A percentile compares a stretch with the other conserved stretches of the same genome.
Conservation (phyloP, 2,113 vertebrate species). For the Natator depressus region DNA sequence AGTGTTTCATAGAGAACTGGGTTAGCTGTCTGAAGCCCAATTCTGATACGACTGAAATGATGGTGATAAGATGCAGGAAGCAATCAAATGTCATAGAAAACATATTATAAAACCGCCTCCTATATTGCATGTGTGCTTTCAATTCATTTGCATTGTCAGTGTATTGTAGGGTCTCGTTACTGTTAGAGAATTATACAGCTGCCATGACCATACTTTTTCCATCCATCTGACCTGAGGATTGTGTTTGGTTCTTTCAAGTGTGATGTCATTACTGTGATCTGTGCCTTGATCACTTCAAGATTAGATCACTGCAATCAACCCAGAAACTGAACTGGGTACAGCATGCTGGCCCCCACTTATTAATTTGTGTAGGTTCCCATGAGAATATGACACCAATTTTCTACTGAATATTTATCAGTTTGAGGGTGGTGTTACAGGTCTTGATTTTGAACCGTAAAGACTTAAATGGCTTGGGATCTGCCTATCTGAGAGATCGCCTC, state of each 20-base stretch:
- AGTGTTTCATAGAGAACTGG: background rate
- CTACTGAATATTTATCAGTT: too few species aligned
- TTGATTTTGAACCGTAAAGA: background rate
- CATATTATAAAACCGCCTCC: too few species aligned
- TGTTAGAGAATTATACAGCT: background rate
- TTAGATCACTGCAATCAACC: background rate
- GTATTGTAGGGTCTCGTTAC: background rate
- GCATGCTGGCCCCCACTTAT: background rate
- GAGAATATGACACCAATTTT: background rate
- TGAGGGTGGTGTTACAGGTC: too few species aligned
- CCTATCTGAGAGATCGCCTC: background rate
- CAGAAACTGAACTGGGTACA: background rate
- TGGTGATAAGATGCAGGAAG: background rate
- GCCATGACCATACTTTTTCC: background rate
- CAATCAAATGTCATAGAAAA: background rate
- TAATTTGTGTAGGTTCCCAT: background rate
- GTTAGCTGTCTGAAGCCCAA: background rate
- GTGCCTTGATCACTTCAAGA: background rate
- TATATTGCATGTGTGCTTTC: background rate
- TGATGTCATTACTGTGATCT: background rate
- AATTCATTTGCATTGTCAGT: background rate
- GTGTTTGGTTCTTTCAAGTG: background rate
- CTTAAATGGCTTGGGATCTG: background rate
- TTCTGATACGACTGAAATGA: background rate
- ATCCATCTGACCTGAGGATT: background rate